Evolutionary conservation across 2,888 invertebrate species (phyloP).

Genomic region (Cephus spinipes): DNA sequence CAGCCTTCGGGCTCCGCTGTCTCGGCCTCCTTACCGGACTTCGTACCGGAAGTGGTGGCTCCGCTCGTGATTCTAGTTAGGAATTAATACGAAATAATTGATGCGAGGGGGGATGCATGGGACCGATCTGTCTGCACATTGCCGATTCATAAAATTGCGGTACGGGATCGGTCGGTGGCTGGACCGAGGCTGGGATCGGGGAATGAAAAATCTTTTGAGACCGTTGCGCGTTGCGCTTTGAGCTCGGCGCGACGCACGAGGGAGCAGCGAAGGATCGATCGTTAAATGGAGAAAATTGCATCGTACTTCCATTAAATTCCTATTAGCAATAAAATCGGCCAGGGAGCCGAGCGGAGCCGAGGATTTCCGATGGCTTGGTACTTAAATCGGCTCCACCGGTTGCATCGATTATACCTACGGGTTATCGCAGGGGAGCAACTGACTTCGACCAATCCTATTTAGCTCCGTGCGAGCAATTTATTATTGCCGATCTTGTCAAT

Average conservation of each 20-base stretch:
- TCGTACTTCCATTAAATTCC: constrained; percentile 45
- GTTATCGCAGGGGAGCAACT: background rate
- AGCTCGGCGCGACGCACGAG: background rate
- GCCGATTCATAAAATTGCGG: background rate
- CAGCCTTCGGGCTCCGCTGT: background rate
- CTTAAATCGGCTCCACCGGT: constrained; percentile 15
- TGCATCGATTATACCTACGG: constrained; percentile 25
- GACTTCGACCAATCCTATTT: background rate
- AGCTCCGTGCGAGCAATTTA: background rate
- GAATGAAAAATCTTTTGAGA: background rate
- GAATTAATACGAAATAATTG: background rate
- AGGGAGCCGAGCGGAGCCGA: constrained; percentile 27
- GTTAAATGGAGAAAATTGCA: constrained; percentile 52
- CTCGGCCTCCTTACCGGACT: background rate
- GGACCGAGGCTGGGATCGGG: background rate
- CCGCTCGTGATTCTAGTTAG: background rate
- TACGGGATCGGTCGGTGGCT: too few species aligned
- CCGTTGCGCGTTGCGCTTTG: background rate
- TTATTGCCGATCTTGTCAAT: background rate
- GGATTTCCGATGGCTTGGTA: constrained; percentile 23
- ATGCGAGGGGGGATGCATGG: background rate
- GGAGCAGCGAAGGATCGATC: constrained; percentile 26
- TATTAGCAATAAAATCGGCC: constrained; percentile 58
- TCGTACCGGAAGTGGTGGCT: background rate
- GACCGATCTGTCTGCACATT: background rate